phyloP scores from a whole-genome alignment of 2,888 invertebrate species.

The Ochropacha duplaris region DNA sequence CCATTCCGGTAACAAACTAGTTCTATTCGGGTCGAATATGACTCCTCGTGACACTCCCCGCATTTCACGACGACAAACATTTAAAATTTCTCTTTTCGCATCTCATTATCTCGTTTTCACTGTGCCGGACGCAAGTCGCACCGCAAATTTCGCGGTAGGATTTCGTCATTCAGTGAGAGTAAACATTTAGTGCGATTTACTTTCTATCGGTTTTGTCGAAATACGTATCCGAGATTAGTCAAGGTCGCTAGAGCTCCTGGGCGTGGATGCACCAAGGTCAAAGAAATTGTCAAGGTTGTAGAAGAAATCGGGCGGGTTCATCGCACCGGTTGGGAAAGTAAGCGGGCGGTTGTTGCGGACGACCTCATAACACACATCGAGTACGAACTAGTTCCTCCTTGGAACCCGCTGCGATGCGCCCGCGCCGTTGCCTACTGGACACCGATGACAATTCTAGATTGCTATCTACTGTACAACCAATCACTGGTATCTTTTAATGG shows the following conservation, averaged over 20 bases:
- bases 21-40: slow-evolving; percentile 74
- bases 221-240: slow-evolving; percentile 44
- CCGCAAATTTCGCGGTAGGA: slow-evolving; percentile 65
- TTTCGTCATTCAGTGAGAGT: slow-evolving; percentile 77
- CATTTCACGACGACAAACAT: slow-evolving; percentile 77
- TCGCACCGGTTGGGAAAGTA: slow-evolving; percentile 76
- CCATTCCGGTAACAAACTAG: slow-evolving; percentile 63
- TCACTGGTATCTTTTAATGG: slow-evolving; percentile 33
- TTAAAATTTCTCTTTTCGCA: slow-evolving; percentile 82
- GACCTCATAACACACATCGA: slow-evolving; percentile 78
- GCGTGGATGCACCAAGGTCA: slow-evolving; percentile 63
- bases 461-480: slow-evolving; percentile 28
- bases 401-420: slow-evolving; percentile 39
- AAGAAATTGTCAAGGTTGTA: slow-evolving; percentile 82
- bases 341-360: slow-evolving; percentile 58
- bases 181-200: slow-evolving; percentile 66
- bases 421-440: slow-evolving; percentile 23
- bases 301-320: slow-evolving; percentile 77
- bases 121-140: slow-evolving; percentile 60
- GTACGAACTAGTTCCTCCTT: slow-evolving; percentile 66
- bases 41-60: slow-evolving; percentile 73
- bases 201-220: slow-evolving; percentile 59
- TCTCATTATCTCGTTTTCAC: slow-evolving; percentile 80
- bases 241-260: slow-evolving; percentile 62
- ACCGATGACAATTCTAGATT: slow-evolving; percentile 46